Evolutionary conservation across 2,113 vertebrate genomes (phyloP), one percentile per base, ranked within the genome.

Genomic region (Desmodus rotundus): DNA sequence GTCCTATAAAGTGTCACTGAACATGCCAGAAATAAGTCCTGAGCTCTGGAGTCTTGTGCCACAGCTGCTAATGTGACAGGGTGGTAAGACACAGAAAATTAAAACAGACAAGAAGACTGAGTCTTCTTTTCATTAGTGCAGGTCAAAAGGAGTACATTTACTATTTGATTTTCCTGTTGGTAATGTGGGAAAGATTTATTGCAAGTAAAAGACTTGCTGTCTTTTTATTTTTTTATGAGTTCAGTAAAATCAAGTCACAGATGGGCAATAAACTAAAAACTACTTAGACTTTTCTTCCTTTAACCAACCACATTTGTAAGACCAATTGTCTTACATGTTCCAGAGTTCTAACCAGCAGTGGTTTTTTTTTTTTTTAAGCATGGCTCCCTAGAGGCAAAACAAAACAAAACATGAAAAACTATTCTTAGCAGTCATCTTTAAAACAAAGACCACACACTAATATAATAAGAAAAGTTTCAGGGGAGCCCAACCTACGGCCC

Each of bases 191-290:
- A 36, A 45, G 15, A 17, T 54, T 82, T 63, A 15, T 31, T 88
- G 38, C 45, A 76, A 38, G 10, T 81, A 63, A 92, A 91, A 91
- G 13, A 31, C 56, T 12, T 93, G 11, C 28, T 65, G 11, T 41
- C 28, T 73, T 86, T 17, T 22, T 52, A 89, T 5, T 70, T 52
- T 61, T 31, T 73, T 81, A 41, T 80, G 43, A 63, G 11, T 77
- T 91, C 43, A 84, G 56, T 63, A 78, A 76, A 94, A 58, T 95
- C 83, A 89, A 89, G 14, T 83, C 33, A 86, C 26, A 89, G 7
- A 50, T 89, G 24, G 17, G 5, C 45, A 89, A 36, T 50, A 92
- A 54, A 54, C 11, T 45, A n/a, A 93, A 56, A 90, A 88, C 9
- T 84, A 70, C 36, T 83, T 50, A 28, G 45, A 41, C 26, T 33